phyloP scores from a whole-genome alignment of 1,140 invertebrate genomes.

The Campoletis sonorensis region DNA sequence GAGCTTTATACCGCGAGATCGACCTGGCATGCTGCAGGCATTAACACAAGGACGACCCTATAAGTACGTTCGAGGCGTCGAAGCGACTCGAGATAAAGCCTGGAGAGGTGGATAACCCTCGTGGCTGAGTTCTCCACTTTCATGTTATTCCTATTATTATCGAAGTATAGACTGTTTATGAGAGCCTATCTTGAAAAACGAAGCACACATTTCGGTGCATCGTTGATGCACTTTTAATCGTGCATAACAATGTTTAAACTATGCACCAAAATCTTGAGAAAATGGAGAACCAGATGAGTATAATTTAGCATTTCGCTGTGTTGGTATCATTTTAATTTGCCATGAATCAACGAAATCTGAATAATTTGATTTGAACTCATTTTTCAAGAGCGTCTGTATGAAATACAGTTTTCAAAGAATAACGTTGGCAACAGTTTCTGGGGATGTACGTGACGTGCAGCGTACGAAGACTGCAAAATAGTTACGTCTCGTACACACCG shows the following conservation, averaged over 20 bases:
- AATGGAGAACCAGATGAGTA: background rate
- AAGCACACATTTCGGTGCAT: background rate
- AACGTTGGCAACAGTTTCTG: background rate
- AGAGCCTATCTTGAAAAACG: background rate
- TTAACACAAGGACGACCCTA: constrained; percentile 9
- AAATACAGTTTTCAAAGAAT: background rate
- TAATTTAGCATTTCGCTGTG: background rate
- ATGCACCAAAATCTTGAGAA: background rate
- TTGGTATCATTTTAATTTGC: no score
- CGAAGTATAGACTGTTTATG: background rate
- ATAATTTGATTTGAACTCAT: background rate
- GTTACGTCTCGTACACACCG: constrained; percentile 7
- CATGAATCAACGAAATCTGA: background rate
- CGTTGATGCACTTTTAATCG: constrained; percentile 40
- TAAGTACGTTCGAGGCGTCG: constrained; percentile 32
- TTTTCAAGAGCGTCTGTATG: background rate
- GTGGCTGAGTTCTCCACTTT: background rate
- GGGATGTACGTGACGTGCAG: background rate
- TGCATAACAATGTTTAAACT: constrained; percentile 13
- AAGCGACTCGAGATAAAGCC: constrained; percentile 35
- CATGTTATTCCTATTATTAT: constrained; percentile 44
- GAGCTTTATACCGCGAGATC: constrained; percentile 21
- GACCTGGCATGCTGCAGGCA: background rate
- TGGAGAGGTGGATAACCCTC: constrained; percentile 38
- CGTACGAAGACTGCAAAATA: background rate